These are phyloP conservation scores for Zelleria hepariella DNA, from an alignment of 2,888 invertebrate genomes.

Conservation along the genomic window DNA sequence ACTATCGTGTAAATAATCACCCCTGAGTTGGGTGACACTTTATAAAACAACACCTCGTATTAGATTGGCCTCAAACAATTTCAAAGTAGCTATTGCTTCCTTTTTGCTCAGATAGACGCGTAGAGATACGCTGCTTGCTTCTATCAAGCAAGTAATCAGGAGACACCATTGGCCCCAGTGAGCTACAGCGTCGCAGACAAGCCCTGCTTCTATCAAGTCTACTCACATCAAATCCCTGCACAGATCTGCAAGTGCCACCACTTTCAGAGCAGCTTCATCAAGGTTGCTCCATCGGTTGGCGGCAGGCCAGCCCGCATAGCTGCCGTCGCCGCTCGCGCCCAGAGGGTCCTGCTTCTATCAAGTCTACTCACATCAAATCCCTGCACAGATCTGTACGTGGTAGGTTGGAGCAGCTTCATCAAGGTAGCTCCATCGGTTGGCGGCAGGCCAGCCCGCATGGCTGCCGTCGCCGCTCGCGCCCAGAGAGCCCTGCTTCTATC, in stretches of 20 bases:
- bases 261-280: conserved; percentile 84
- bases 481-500: conserved; percentile 86
- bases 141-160: too few relatives aligned
- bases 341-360: conserved; percentile 86
- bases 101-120: too few relatives aligned
- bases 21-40: too few relatives aligned
- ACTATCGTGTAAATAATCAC: too few relatives aligned
- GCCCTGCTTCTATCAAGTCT: neutral
- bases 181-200: too few relatives aligned
- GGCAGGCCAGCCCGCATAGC: conserved; percentile 77
- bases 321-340: conserved; percentile 86
- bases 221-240: conserved; percentile 85
- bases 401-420: conserved; percentile 81
- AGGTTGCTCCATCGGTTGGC: conserved; percentile 81
- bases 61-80: too few relatives aligned
- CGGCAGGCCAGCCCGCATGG: conserved; percentile 76
- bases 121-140: too few relatives aligned
- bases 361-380: conserved; percentile 81
- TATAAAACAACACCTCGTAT: too few relatives aligned
- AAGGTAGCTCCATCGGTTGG: conserved; percentile 83
- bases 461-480: conserved; percentile 84
- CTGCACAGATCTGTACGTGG: conserved; percentile 82
- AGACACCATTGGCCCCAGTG: too few relatives aligned
- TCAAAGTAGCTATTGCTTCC: too few relatives aligned
- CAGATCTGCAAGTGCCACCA: conserved; percentile 80